These are phyloP conservation scores for Rhinophrynus dorsalis DNA, from an alignment of 2,797 vertebrate species.

Conservation along the genomic window DNA sequence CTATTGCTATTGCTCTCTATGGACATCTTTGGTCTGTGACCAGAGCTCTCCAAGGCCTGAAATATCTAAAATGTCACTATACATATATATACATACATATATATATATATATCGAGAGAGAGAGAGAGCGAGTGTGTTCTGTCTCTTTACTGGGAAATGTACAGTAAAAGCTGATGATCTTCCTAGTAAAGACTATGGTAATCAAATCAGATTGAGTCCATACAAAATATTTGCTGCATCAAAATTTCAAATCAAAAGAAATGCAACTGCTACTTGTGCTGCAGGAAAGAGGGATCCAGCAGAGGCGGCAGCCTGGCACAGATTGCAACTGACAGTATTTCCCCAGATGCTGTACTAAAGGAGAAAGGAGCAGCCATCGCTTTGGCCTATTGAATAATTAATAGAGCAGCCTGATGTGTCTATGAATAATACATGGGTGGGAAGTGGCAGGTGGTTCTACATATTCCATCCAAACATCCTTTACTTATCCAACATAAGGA, in stretches of 20 bases:
- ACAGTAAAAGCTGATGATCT: no score
- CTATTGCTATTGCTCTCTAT: no score
- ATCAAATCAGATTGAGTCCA: no score
- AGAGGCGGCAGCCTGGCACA: slow-evolving; percentile 38
- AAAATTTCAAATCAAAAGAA: not conserved
- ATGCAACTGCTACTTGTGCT: not conserved
- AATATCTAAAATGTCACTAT: no score
- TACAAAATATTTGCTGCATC: not conserved
- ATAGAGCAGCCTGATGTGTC: slow-evolving; percentile 57
- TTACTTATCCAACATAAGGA: slow-evolving; percentile 13
- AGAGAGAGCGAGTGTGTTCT: no score
- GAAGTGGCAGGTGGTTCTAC: slow-evolving; percentile 56
- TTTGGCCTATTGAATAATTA: slow-evolving; percentile 67
- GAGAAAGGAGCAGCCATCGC: slow-evolving; percentile 53
- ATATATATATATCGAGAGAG: no score
- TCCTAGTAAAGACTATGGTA: no score
- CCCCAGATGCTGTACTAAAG: slow-evolving; percentile 50
- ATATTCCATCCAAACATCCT: slow-evolving; percentile 34
- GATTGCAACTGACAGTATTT: slow-evolving; percentile 32
- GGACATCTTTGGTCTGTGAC: no score
- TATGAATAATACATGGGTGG: slow-evolving; percentile 67
- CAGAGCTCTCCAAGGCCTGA: no score
- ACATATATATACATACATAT: no score
- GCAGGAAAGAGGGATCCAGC: not conserved
- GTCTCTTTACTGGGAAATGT: no score